Conservation (phyloP, 2,113 vertebrate genomes). For the cattle (Bos taurus) region ARS-UCD2.0 NC_037329.1:26450501-26451000, state of each 20-base stretch:
- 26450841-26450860: background rate
- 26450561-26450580: background rate
- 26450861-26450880: background rate
- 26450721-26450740: background rate
- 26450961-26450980: background rate
- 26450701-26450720: background rate
- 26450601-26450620: background rate
- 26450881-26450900: background rate
- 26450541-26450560: conserved; percentile 19
- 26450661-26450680: conserved; percentile 1
- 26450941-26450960: background rate
- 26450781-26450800: background rate
- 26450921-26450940: background rate
- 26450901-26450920: background rate
- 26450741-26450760: background rate
- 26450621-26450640: background rate
- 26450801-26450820: background rate
- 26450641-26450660: background rate
- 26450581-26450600: background rate
- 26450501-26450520: background rate
- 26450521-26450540: background rate
- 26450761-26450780: background rate
- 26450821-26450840: background rate
- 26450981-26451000: background rate
- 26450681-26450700: background rate